Percentiles rank a stretch among this genome's conserved stretches.
These are phyloP conservation scores for Melinaea menophilus DNA, from an alignment of 2,888 invertebrate genomes.

Conservation along the genomic window DNA sequence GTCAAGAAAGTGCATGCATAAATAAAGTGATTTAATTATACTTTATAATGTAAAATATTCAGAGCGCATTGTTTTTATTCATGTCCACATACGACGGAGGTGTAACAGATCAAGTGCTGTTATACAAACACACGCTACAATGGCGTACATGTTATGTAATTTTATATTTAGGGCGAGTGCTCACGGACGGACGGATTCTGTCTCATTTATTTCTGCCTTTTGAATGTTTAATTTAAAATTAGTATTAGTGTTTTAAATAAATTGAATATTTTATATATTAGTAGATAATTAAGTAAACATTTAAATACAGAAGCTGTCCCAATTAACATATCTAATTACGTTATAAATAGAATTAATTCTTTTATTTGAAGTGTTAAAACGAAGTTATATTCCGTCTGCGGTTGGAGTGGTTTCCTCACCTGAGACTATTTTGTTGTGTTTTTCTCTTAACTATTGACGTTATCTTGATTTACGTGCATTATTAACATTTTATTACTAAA, in stretches of 20 bases:
- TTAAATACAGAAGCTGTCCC: not conserved
- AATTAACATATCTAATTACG: conserved; percentile 1
- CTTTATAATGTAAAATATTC: conserved; percentile 47
- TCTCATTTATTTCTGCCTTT: not conserved
- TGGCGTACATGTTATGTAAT: conserved; percentile 21
- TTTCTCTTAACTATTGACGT: conserved; percentile 67
- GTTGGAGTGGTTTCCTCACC: conserved; percentile 60
- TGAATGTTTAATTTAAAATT: not conserved
- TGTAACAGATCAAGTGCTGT: conserved; percentile 35
- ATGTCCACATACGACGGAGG: conserved; percentile 45
- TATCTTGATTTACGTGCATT: conserved; percentile 74
- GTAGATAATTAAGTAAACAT: no score
- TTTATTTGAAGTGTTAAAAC: conserved; percentile 1
- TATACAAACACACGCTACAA: conserved; percentile 29
- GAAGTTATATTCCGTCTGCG: conserved; percentile 22
- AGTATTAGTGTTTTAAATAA: no score
- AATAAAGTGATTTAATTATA: conserved; percentile 43
- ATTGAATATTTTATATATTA: no score
- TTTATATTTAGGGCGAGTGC: conserved; percentile 14
- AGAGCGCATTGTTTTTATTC: conserved; percentile 51
- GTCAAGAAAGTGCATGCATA: conserved; percentile 29
- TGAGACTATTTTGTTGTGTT: conserved; percentile 63
- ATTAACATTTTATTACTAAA: conserved; percentile 72
- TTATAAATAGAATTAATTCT: conserved; percentile 1
- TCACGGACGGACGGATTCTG: not conserved